Conservation (phyloP, 2,888 invertebrate species). For the Cecidostiba fungosa region DNA sequence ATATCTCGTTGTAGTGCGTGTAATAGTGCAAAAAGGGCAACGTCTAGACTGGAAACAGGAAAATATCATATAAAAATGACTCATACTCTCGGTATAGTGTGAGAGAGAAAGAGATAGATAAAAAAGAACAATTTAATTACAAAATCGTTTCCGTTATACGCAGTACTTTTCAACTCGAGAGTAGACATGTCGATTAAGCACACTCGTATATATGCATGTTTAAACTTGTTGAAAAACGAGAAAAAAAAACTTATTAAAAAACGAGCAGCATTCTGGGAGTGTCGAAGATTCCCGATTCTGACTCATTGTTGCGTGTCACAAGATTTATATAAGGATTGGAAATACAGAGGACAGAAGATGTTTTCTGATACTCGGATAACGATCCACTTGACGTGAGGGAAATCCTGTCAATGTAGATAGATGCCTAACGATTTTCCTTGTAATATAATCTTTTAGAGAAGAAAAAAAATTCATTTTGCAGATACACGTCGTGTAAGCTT, state of each 20-base stretch:
- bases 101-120: too few species aligned
- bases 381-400: not conserved
- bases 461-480: not conserved
- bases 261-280: not conserved
- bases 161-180: not conserved
- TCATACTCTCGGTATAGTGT: not conserved
- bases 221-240: not conserved
- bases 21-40: not conserved
- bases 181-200: not conserved
- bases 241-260: not conserved
- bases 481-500: not conserved
- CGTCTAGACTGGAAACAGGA: constrained; percentile 9
- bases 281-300: constrained; percentile 9
- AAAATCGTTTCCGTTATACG: constrained; percentile 4
- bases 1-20: not conserved
- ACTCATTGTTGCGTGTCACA: not conserved
- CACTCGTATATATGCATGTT: not conserved
- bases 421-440: not conserved
- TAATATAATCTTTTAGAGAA: not conserved
- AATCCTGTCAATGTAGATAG: not conserved
- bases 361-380: not conserved
- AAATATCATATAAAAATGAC: not conserved
- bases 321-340: not conserved
- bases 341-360: not conserved
- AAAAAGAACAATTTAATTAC: not conserved